A percentile compares a stretch with the other conserved stretches of the same genome.
Evolutionary conservation across 2,113 vertebrate species (phyloP).

Genomic region (Nyctereutes procyonoides): DNA sequence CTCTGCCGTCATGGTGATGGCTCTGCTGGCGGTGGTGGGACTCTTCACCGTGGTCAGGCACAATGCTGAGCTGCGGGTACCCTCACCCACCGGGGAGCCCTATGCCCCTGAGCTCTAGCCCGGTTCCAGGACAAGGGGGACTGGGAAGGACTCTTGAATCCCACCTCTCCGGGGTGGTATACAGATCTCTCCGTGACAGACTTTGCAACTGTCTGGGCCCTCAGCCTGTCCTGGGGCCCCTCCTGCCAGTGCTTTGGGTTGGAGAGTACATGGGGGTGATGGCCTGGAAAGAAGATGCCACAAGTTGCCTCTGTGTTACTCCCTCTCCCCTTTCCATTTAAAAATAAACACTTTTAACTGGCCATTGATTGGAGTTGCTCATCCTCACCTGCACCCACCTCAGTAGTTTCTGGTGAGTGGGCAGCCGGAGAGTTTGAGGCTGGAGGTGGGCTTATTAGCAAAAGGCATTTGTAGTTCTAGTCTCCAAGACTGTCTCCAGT

Average conservation of each 20-base stretch:
- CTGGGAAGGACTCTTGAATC: conserved; percentile 59
- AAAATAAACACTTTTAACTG: conserved; percentile 76
- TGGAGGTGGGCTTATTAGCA: background rate
- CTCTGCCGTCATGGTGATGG: conserved; percentile 91
- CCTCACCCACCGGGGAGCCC: conserved; percentile 72
- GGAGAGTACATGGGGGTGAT: conserved; percentile 29
- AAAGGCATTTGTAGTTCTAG: background rate
- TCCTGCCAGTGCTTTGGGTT: conserved; percentile 63
- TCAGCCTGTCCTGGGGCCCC: background rate
- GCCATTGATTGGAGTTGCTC: conserved; percentile 45
- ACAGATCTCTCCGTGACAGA: conserved; percentile 3
- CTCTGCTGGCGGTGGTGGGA: conserved; percentile 92
- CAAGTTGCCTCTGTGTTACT: conserved; percentile 56
- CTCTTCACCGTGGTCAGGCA: conserved; percentile 93
- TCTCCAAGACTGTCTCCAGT: background rate
- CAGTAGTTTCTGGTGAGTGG: conserved; percentile 17
- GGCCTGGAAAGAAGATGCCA: conserved; percentile 69
- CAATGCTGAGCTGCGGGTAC: conserved; percentile 90
- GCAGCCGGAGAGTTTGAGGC: conserved; percentile 5
- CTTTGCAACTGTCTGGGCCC: background rate
- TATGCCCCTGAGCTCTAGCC: conserved; percentile 80
- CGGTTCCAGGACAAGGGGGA: background rate
- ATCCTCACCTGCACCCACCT: conserved; percentile 23
- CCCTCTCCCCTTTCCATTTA: conserved; percentile 35
- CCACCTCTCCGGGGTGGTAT: background rate